Percentiles rank a stretch among this genome's conserved stretches.
phyloP scores from a whole-genome alignment of 2,888 invertebrate species.

The Biston betularia region DNA sequence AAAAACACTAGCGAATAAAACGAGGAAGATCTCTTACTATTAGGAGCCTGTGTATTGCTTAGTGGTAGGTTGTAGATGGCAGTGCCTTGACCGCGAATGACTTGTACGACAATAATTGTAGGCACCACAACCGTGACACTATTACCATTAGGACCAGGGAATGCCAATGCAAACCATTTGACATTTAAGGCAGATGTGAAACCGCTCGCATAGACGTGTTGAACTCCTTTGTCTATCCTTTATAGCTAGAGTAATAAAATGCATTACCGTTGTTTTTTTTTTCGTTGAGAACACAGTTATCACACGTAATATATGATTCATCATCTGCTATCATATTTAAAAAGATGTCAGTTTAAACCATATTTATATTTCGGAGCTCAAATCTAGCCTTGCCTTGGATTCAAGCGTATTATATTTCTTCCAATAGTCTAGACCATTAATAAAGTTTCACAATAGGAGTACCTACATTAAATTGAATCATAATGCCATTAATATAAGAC shows the following conservation, averaged over 20 bases:
- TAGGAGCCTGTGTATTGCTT: background rate
- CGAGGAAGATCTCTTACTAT: constrained; percentile 12
- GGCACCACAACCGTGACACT: constrained; percentile 69
- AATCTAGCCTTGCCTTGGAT: constrained; percentile 4
- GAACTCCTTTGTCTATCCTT: constrained; percentile 48
- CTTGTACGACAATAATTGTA: constrained; percentile 58
- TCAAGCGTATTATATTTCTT: constrained; percentile 2
- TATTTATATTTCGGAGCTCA: background rate
- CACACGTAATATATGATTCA: constrained; percentile 3
- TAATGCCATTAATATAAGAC: constrained; percentile 55
- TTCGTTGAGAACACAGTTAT: constrained; percentile 14
- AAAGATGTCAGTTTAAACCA: no score
- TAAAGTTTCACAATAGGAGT: constrained; percentile 37
- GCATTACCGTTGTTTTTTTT: constrained; percentile 6
- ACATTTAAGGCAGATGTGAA: constrained; percentile 54
- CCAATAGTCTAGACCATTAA: constrained; percentile 15
- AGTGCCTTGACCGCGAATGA: constrained; percentile 77
- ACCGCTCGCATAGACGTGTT: constrained; percentile 42
- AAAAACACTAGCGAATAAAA: background rate
- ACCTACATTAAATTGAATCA: constrained; percentile 46
- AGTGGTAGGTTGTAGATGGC: constrained; percentile 58
- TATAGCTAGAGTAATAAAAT: constrained; percentile 31
- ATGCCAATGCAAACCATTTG: constrained; percentile 51
- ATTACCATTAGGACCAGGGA: constrained; percentile 58
- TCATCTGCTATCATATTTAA: no score